phyloP scores from a whole-genome alignment of 2,113 vertebrate genomes.

The Daubentonia madagascariensis region DNA sequence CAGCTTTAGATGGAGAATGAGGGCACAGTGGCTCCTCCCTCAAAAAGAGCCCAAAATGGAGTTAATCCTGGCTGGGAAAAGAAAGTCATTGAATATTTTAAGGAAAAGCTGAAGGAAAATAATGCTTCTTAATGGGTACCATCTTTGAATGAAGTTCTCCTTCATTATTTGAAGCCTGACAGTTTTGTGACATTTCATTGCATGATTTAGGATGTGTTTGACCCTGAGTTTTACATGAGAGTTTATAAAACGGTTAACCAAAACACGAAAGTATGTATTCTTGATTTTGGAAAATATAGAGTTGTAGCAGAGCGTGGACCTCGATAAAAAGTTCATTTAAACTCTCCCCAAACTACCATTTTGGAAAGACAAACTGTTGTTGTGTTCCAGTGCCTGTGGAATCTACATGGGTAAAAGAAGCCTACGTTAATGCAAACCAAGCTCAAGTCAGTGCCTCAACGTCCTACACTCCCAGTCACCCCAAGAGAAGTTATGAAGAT shows the following conservation, averaged over 20 bases:
- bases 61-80: constrained; percentile 87
- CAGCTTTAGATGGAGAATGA: neutral
- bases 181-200: constrained; percentile 95
- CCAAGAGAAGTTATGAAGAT: constrained; percentile 95
- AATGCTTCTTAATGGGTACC: constrained; percentile 88
- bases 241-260: constrained; percentile 90
- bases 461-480: constrained; percentile 91
- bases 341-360: constrained; percentile 87
- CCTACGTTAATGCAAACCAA: constrained; percentile 86
- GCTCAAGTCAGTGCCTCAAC: constrained; percentile 91
- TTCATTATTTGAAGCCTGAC: constrained; percentile 94
- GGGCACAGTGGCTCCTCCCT: neutral
- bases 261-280: constrained; percentile 85
- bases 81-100: constrained; percentile 89
- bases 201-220: constrained; percentile 97
- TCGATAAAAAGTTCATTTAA: constrained; percentile 90
- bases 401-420: constrained; percentile 92
- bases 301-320: constrained; percentile 91
- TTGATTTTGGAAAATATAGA: constrained; percentile 94
- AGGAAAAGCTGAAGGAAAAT: constrained; percentile 87
- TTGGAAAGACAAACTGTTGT: constrained; percentile 94
- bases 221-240: constrained; percentile 95
- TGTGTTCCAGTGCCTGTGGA: constrained; percentile 95
- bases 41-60: constrained; percentile 81
- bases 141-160: constrained; percentile 92